Conservation (phyloP, 1,140 invertebrate species). For the Holotrichia oblita region DNA sequence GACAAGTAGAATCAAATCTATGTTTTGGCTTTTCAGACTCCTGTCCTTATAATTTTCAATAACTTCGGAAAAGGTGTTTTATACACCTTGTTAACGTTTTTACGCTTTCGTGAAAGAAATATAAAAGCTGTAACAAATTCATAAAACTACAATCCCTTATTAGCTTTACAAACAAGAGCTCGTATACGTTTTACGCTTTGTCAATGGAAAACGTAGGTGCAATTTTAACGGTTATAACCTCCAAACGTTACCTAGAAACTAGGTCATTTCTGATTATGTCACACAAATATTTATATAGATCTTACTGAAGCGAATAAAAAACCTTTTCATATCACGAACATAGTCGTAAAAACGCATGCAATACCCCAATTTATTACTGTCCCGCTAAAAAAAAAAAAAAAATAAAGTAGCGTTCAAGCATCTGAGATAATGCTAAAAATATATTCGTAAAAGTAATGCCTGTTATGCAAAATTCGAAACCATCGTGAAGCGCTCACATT, state of each 20-base stretch:
- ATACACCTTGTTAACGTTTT: no score
- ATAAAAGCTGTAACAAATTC: no score
- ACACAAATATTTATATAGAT: background rate
- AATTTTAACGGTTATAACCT: background rate
- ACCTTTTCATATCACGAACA: background rate
- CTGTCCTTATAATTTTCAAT: no score
- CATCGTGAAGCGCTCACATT: background rate
- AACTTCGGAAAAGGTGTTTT: no score
- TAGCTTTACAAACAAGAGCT: no score
- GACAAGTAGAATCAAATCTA: no score
- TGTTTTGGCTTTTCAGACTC: no score
- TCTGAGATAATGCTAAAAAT: background rate
- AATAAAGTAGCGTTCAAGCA: no score
- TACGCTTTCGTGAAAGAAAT: no score
- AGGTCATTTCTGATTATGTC: conserved; percentile 7
- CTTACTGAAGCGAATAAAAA: background rate
- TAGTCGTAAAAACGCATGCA: conserved; percentile 4
- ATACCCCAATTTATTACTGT: background rate
- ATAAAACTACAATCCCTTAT: no score
- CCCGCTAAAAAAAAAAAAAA: background rate
- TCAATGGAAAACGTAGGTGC: background rate
- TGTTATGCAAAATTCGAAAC: background rate
- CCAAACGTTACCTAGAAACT: background rate
- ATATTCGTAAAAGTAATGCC: background rate
- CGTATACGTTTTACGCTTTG: background rate